Evolutionary conservation across 2,888 invertebrate species (phyloP).

Genomic region (Dexiosoma caninum): DNA sequence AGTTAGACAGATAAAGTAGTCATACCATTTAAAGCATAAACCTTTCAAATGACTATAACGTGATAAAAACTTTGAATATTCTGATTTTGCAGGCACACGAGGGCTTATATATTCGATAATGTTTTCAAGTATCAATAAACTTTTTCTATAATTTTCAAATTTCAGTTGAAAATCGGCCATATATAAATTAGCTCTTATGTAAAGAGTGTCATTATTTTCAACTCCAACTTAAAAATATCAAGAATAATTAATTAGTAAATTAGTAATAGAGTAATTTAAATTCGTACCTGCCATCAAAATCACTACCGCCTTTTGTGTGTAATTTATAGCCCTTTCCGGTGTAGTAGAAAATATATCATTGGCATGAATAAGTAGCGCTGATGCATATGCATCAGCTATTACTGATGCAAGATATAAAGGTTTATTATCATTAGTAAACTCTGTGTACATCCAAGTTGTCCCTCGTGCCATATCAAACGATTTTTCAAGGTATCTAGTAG

Average conservation of each 20-base stretch:
- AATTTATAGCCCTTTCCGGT: conserved; percentile 66
- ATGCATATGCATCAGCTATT: conserved; percentile 66
- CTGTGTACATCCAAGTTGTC: conserved; percentile 66
- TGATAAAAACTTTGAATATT: conserved; percentile 19
- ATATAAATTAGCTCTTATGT: conserved; percentile 67
- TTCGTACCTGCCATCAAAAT: conserved; percentile 68
- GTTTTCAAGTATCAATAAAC: conserved; percentile 67
- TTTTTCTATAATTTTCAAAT: conserved; percentile 64
- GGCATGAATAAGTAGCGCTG: conserved; percentile 66
- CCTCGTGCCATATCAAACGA: conserved; percentile 67
- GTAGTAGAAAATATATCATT: conserved; percentile 60
- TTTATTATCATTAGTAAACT: neutral
- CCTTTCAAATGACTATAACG: conserved; percentile 39
- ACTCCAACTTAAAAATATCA: conserved; percentile 66
- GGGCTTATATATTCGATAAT: conserved; percentile 64
- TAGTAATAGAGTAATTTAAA: neutral
- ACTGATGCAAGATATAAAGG: conserved; percentile 20
- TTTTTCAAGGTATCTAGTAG: conserved; percentile 65
- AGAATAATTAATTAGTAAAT: neutral
- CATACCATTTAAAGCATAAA: conserved; percentile 11
- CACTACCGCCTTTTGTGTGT: conserved; percentile 67
- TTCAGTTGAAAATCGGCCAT: conserved; percentile 68
- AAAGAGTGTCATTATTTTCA: conserved; percentile 67
- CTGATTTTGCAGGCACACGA: conserved; percentile 61
- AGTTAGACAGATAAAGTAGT: neutral